Conservation (phyloP, 2,797 vertebrate species). For the Alcedo quadribrachys region DNA sequence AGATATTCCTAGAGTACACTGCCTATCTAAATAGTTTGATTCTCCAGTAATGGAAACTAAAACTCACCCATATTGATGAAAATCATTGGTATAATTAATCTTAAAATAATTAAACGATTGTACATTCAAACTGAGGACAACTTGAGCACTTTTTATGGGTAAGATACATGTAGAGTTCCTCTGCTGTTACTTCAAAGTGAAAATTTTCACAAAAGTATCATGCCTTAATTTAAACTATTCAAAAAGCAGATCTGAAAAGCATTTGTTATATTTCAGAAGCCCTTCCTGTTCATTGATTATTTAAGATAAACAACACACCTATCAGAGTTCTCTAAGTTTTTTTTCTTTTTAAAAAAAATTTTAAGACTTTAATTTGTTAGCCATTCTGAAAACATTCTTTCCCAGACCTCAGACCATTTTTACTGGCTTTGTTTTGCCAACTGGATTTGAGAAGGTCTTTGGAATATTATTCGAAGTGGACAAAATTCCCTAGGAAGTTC, state of each 20-base stretch:
- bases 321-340: background rate
- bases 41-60: background rate
- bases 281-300: background rate
- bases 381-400: conserved; percentile 34
- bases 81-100: background rate
- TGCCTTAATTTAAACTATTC: background rate
- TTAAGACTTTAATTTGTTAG: conserved; percentile 19
- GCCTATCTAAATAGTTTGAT: background rate
- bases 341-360: background rate
- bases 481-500: conserved; percentile 4
- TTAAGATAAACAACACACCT: background rate
- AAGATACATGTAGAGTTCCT: background rate
- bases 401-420: background rate
- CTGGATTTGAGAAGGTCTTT: background rate
- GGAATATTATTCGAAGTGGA: background rate
- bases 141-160: background rate
- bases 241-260: background rate
- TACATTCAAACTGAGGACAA: background rate
- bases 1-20: background rate
- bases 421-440: background rate
- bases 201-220: background rate
- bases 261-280: background rate
- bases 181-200: background rate
- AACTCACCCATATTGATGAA: background rate
- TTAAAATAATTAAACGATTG: background rate